These are phyloP conservation scores for Halotydeus destructor DNA, from an alignment of 1,140 invertebrate species.

Conservation along the genomic window DNA sequence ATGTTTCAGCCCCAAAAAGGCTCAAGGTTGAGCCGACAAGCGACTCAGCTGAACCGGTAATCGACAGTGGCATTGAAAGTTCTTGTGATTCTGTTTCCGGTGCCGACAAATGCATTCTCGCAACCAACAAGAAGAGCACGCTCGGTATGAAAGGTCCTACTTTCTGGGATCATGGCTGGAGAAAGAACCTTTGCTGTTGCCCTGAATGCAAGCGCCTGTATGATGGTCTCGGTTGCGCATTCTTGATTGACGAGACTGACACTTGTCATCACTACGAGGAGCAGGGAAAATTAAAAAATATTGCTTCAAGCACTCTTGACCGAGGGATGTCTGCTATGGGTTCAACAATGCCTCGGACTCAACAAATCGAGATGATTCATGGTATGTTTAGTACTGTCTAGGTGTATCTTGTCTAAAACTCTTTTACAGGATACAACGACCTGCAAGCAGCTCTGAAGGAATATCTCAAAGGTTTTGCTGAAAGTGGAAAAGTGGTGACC, in stretches of 20 bases:
- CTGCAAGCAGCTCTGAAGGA: conserved; percentile 62
- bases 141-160: conserved; percentile 21
- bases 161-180: conserved; percentile 51
- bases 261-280: conserved; percentile 69
- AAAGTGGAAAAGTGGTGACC: conserved; percentile 59
- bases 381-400: conserved; percentile 22
- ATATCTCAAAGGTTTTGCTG: conserved; percentile 65
- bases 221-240: conserved; percentile 25
- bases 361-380: conserved; percentile 57
- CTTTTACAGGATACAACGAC: conserved; percentile 47
- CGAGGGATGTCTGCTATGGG: conserved; percentile 47
- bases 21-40: neutral
- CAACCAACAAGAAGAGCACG: neutral
- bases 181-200: conserved; percentile 22
- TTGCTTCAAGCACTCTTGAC: conserved; percentile 37
- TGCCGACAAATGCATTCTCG: neutral
- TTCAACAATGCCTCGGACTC: conserved; percentile 50
- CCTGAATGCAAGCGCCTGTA: conserved; percentile 21
- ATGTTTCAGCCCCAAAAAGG: conserved; percentile 10
- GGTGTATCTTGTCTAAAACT: neutral
- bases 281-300: conserved; percentile 25
- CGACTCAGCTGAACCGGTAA: neutral
- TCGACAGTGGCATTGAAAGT: neutral
- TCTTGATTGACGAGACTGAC: conserved; percentile 56
- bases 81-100: neutral